Evolutionary conservation across 2,888 invertebrate genomes (phyloP), one percentile per base, ranked within the genome.

Genomic region (Coremacera marginata): DNA sequence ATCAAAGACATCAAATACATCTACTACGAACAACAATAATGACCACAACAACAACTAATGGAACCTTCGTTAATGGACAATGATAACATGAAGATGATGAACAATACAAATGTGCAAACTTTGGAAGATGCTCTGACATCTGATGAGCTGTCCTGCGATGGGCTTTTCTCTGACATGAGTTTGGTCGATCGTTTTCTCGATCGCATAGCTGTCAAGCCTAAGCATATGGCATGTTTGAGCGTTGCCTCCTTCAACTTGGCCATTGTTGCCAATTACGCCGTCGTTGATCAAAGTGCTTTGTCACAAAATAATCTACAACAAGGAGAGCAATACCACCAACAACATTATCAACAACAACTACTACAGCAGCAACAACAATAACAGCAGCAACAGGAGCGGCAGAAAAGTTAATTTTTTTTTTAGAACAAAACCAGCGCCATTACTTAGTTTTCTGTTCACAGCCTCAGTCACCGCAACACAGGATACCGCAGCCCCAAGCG

Each of bases 221-320:
- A 95, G 88, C 96, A 96, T 90, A 93, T 97, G 90, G 95, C 95
- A 7, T 96, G 96, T 90, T 94, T 97, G 88, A 95, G 95, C 19
- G 93, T 96, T 51, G 94, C 96, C 79, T 95, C 96, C 83, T 94
- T 96, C 90, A 94, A 95, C 90, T 92, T 96, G 84, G 96, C 96
- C 78, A 93, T 95, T n/a, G n/a, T n/a, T n/a, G n/a, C n/a, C n/a
- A n/a, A n/a, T n/a, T n/a, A n/a, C n/a, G n/a, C n/a, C n/a, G n/a
- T n/a, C n/a, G n/a, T n/a, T n/a, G n/a, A n/a, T n/a, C n/a, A n/a
- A n/a, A n/a, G n/a, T n/a, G n/a, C n/a, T n/a, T n/a, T n/a, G n/a
- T n/a, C n/a, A n/a, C n/a, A n/a, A n/a, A n/a, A n/a, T n/a, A n/a
- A n/a, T n/a, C n/a, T n/a, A n/a, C n/a, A n/a, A n/a, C n/a, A n/a